Evolutionary conservation across 2,888 invertebrate genomes (phyloP).

Genomic region (Empis livida): DNA sequence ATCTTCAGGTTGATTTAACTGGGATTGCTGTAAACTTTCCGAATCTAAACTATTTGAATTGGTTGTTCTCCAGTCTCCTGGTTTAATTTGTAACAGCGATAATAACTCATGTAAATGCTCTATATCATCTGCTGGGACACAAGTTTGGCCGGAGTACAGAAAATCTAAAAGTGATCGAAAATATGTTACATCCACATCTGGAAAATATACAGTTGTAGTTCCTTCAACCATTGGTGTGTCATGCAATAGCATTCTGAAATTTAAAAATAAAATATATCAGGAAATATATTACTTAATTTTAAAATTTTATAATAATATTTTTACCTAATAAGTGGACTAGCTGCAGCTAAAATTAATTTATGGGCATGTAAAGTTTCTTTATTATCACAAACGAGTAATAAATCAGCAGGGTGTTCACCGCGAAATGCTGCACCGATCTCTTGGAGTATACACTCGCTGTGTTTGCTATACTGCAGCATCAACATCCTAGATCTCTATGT

Average conservation of each 20-base stretch:
- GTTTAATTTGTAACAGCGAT: constrained; percentile 71
- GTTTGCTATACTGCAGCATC: constrained; percentile 86
- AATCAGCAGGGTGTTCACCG: constrained; percentile 75
- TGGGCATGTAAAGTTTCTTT: constrained; percentile 70
- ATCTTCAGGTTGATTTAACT: constrained; percentile 27
- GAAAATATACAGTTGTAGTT: constrained; percentile 69
- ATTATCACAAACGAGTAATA: constrained; percentile 75
- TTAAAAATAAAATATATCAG: neutral
- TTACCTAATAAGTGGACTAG: constrained; percentile 70
- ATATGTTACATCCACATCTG: constrained; percentile 66
- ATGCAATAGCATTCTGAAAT: constrained; percentile 50
- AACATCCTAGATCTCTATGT: constrained; percentile 44
- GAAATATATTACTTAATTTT: neutral
- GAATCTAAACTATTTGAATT: constrained; percentile 37
- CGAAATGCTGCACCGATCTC: constrained; percentile 81
- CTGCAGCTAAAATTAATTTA: constrained; percentile 74
- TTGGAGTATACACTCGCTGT: constrained; percentile 83
- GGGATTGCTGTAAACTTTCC: constrained; percentile 18
- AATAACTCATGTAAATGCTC: constrained; percentile 72
- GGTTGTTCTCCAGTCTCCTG: constrained; percentile 56
- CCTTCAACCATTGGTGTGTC: constrained; percentile 57
- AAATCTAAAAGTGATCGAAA: constrained; percentile 73
- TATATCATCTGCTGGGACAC: constrained; percentile 46
- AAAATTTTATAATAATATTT: neutral
- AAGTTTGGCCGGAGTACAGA: constrained; percentile 72